Conservation (phyloP, 2,888 invertebrate species). For the Quadroppia sp. region DNA sequence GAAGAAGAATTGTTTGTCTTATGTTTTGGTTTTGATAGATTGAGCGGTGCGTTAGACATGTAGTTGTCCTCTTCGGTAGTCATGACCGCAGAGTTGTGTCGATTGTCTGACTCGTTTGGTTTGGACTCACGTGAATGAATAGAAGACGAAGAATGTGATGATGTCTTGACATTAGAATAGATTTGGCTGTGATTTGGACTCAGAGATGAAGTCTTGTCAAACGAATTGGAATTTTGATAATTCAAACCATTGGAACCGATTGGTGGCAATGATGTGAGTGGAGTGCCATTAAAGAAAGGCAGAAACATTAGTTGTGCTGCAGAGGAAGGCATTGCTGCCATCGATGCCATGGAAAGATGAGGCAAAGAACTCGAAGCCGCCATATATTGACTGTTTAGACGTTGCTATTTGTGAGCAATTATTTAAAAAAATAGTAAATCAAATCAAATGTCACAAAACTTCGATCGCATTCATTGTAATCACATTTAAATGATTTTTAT, state of each 20-base stretch:
- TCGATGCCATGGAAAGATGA: slow-evolving; percentile 37
- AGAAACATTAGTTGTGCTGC: slow-evolving; percentile 42
- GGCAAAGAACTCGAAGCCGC: slow-evolving; percentile 37
- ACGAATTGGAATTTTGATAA: not conserved
- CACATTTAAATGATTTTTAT: too few species aligned
- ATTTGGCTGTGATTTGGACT: slow-evolving; percentile 26
- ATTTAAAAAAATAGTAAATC: too few species aligned
- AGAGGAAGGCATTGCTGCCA: slow-evolving; percentile 26
- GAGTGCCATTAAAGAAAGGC: slow-evolving; percentile 38
- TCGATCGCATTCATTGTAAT: too few species aligned
- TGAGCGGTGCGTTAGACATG: slow-evolving; percentile 45
- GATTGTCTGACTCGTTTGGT: not conserved
- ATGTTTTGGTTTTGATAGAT: slow-evolving; percentile 47
- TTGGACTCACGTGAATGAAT: slow-evolving; percentile 6
- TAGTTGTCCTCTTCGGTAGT: not conserved
- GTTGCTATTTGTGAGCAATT: slow-evolving; percentile 41
- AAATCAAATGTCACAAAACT: too few species aligned
- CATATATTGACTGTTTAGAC: slow-evolving; percentile 46
- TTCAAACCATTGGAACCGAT: slow-evolving; percentile 28
- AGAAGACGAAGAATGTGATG: slow-evolving; percentile 16
- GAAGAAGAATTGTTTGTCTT: not conserved
- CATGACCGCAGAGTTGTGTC: not conserved
- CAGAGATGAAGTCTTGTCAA: slow-evolving; percentile 7
- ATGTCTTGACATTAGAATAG: slow-evolving; percentile 3
- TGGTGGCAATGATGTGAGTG: slow-evolving; percentile 16